Evolutionary conservation across 2,888 invertebrate genomes (phyloP), one percentile per base, ranked within the genome.

Genomic region (Leptarthrus brevirostris): DNA sequence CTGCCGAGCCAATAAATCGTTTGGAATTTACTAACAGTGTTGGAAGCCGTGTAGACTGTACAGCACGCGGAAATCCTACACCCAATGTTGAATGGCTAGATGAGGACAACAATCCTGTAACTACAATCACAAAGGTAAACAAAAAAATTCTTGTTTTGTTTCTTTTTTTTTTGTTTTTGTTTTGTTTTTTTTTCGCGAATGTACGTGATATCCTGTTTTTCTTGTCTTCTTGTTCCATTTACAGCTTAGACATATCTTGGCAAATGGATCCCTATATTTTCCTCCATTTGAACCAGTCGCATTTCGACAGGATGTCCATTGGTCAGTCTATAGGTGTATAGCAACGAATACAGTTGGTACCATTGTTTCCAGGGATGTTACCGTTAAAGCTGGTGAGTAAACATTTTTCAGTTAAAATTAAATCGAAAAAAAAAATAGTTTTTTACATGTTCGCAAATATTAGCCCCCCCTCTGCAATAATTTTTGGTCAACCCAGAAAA

Each of bases 281-380:
- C 87, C 87, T 10, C 86, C 86, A 72, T 88, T 88, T 81, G 86
- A 87, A 73, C 87, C 87, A 8, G 87, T 87, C 77, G 86, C 87
- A 74, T 88, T 88, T 80, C 85, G 88, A 61, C 88, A 88, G 81
- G 88, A 88, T 80, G 87, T 88, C 30, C 88, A 88, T 78, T 87
- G 87, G 86, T 85, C 87, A 44, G 83, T 86, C 40, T 88, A 88
- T 81, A 86, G 86, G 75, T 88, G 88, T 78, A 81, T 85, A 70
- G 87, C 86, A 74, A 82, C 85, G 69, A 88, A 87, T 82, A 83
- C 85, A 30, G 87, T 87, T 69, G 88, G 87, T 36, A 84, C 86
- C 34, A 84, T 88, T 78, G 85, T 88, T 77, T 87, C 87, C 74
- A 83, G 87, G 74, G 87, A 87, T 81, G 86, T 88, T 76, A 82